Evolutionary conservation across 2,113 vertebrate species (phyloP).

Genomic region (Neodon shergylaensis): DNA sequence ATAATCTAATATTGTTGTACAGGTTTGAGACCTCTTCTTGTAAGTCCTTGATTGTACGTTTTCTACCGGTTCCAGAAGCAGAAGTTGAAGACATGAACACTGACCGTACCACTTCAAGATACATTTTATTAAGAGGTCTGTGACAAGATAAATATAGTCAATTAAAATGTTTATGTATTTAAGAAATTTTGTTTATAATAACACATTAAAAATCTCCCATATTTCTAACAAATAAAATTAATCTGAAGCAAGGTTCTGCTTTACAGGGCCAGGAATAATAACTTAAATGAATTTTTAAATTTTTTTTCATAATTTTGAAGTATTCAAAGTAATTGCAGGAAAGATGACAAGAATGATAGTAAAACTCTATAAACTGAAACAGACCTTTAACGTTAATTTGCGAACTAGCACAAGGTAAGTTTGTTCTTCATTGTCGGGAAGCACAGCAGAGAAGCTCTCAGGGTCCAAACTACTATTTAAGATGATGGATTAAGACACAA

Average conservation of each 20-base stretch:
- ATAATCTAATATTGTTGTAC: conserved; percentile 94
- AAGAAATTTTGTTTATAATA: neutral
- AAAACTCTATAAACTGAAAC: neutral
- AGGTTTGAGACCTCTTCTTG: conserved; percentile 96
- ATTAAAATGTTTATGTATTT: neutral
- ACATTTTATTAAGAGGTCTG: conserved; percentile 93
- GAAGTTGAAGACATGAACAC: conserved; percentile 92
- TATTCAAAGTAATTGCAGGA: neutral
- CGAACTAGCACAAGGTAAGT: conserved; percentile 14
- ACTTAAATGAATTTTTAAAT: neutral
- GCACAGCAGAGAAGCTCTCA: neutral
- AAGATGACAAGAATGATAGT: neutral
- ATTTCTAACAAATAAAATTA: conserved; percentile 43
- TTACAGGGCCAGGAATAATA: neutral
- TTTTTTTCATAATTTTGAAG: conserved; percentile 14
- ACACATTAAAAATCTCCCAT: neutral
- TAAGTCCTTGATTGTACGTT: conserved; percentile 94
- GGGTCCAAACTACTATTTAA: conserved; percentile 23
- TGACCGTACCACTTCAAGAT: conserved; percentile 93
- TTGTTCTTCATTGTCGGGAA: neutral
- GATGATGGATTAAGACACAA: neutral
- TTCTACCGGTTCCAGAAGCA: conserved; percentile 89
- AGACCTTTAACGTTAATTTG: conserved; percentile 35
- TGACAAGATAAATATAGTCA: conserved; percentile 56
- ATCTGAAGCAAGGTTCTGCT: conserved; percentile 31